Evolutionary conservation across 2,797 vertebrate genomes (phyloP), one percentile per base, ranked within the genome.

Genomic region (Micropoecilia bifurca): DNA sequence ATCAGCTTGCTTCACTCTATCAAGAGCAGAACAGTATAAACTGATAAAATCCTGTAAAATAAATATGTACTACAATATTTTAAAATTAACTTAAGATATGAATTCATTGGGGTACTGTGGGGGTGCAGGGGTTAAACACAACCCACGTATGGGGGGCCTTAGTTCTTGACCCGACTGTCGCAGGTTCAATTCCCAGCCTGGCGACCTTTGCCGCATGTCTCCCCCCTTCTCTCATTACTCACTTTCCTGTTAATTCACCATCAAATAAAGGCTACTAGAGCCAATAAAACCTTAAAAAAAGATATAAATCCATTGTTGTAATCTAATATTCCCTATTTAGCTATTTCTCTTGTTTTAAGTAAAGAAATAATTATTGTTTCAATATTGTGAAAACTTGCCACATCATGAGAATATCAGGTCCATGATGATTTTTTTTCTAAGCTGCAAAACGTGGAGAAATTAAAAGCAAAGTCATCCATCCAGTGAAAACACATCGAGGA

Each of bases 381-480:
- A 36, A 20, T 63, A 36, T 63, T 7, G 1, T 20, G 30, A 63
- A 20, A 36, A 16, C 30, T 63, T 16, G 3, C 30, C 30, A 9
- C 3, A 63, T 18, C 59, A 28, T 18, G 59, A 63, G 59, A 63
- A 36, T 61, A 5, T 50, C 1, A 50, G 3, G 20, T 50, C 48
- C 6, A 50, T 50, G 48, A 20, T 50, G 48, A 22, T 3, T 2
- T 8, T 8, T 50, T 50, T 50, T 9, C n/a, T 85, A 88, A 76
- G n/a, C 73, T 73, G 59, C 69, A 84, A 76, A 85, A 86, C 83
- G 83, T 90, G 22, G 74, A 14, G 46, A 85, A 78, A 87, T 87
- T 75, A 80, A 59, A 80, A 85, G 69, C 75, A 76, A 61, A 92
- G 80, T 74, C 84, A 86, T 80, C 3, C 61, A 63, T 36, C 16